These are phyloP conservation scores for Lasiurus cinereus DNA, from an alignment of 2,113 vertebrate species.

Conservation along the genomic window DNA sequence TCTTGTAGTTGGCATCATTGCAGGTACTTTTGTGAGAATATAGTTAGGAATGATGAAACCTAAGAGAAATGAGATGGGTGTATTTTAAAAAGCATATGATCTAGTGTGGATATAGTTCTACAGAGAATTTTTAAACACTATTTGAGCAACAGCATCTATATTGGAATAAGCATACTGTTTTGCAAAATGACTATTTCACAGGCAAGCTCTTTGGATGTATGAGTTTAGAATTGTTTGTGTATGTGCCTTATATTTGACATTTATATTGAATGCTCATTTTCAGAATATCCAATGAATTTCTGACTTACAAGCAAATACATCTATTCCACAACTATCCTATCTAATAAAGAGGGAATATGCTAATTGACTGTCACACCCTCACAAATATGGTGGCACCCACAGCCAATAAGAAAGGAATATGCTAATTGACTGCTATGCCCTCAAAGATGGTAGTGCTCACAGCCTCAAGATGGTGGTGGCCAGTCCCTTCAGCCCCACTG, in stretches of 20 bases:
- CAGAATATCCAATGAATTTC: slow-evolving; percentile 14
- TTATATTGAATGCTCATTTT: not conserved
- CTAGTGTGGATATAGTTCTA: not conserved
- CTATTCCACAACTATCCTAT: not conserved
- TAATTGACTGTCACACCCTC: no score
- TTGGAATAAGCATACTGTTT: not conserved
- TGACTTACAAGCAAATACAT: not conserved
- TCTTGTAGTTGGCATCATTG: not conserved
- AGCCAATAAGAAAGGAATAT: no score
- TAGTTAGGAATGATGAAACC: not conserved
- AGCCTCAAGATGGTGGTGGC: no score
- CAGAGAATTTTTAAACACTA: not conserved
- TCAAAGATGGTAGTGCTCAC: no score
- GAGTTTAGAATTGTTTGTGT: not conserved
- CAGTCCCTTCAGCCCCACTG: no score
- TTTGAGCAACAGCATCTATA: not conserved
- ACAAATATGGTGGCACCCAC: no score
- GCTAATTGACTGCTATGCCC: no score
- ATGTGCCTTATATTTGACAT: not conserved
- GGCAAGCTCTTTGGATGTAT: not conserved
- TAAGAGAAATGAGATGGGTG: not conserved
- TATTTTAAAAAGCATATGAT: not conserved
- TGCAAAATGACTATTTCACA: not conserved
- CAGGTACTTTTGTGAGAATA: not conserved
- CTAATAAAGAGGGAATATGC: no score